Evolutionary conservation across 2,797 vertebrate species (phyloP).

Genomic region (Tinamus major): DNA sequence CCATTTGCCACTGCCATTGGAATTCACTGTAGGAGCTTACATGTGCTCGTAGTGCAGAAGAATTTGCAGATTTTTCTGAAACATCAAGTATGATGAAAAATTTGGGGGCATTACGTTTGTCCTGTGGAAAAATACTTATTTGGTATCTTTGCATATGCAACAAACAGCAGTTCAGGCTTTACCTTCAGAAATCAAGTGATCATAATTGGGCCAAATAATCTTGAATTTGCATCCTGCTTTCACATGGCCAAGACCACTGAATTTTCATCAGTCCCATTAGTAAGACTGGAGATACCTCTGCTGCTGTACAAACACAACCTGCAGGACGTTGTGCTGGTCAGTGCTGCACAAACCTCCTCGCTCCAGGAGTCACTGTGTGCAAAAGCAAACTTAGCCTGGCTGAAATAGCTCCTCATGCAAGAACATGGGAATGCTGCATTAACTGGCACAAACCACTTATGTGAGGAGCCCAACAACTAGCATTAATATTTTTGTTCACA

Average conservation of each 20-base stretch:
- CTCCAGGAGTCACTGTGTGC: neutral
- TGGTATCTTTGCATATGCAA: neutral
- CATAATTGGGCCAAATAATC: neutral
- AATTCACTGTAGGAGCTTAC: neutral
- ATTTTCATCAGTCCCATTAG: neutral
- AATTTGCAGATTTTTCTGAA: neutral
- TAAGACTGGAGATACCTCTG: neutral
- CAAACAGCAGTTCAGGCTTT: neutral
- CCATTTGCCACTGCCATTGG: neutral
- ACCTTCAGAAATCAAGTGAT: neutral
- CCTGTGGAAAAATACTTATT: neutral
- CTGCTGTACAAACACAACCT: neutral
- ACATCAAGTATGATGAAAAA: neutral
- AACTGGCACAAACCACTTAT: neutral
- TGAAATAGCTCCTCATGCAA: neutral
- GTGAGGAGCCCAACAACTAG: neutral
- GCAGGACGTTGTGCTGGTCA: neutral
- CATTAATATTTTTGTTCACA: neutral
- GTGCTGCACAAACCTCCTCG: fast-evolving
- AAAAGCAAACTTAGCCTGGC: neutral
- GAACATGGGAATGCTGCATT: neutral
- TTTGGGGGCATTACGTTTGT: neutral
- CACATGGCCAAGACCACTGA: neutral
- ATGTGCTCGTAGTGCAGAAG: neutral
- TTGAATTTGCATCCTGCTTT: neutral